phyloP scores from a whole-genome alignment of 1,140 invertebrate genomes.

The Brachionus rubens region DNA sequence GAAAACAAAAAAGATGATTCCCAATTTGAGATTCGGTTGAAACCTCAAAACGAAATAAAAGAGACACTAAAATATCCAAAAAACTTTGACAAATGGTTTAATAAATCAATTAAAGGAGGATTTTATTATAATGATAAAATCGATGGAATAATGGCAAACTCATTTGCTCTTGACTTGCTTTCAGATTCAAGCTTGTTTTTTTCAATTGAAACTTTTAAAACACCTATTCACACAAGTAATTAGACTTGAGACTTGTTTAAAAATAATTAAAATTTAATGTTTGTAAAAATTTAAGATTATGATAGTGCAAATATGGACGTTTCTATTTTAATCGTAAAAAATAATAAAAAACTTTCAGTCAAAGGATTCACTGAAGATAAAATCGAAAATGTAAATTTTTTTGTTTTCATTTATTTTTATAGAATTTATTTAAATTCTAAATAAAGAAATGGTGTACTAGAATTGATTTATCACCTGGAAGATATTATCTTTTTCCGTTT shows the following conservation, averaged over 20 bases:
- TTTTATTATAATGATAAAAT: conserved; percentile 16
- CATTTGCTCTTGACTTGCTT: conserved; percentile 10
- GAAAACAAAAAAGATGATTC: neutral
- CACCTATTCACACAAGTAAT: neutral
- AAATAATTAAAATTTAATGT: neutral
- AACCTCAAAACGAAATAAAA: neutral
- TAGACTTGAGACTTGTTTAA: neutral
- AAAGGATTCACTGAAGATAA: conserved; percentile 23
- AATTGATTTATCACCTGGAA: neutral
- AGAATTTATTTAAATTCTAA: neutral
- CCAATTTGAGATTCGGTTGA: neutral
- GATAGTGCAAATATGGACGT: conserved; percentile 2
- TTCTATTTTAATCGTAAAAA: neutral
- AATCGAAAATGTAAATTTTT: conserved; percentile 26
- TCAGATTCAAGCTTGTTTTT: conserved; percentile 13
- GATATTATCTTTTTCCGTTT: conserved; percentile 43
- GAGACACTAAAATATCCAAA: neutral
- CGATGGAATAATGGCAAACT: neutral
- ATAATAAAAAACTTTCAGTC: neutral
- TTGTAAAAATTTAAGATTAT: neutral
- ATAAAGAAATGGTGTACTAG: conserved; percentile 16
- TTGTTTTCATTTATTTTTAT: neutral
- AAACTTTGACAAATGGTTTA: conserved; percentile 18
- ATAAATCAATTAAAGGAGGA: conserved; percentile 30
- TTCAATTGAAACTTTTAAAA: conserved; percentile 16